phyloP scores from a whole-genome alignment of 2,888 invertebrate genomes.

The Drosophila pegasa region DNA sequence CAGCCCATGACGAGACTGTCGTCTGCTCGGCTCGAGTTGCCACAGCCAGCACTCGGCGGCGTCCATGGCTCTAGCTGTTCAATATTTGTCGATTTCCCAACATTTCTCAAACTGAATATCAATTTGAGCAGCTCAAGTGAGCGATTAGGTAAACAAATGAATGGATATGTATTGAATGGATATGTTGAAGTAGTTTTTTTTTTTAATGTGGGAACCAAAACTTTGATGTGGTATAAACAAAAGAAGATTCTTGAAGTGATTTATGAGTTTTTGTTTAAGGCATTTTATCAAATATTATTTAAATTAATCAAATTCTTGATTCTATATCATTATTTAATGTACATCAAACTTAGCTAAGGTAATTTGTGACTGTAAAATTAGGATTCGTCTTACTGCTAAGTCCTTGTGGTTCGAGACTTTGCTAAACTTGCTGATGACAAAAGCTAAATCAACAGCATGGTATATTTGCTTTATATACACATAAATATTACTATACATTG shows the following conservation, averaged over 20 bases:
- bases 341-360: not conserved
- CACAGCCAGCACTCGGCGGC: constrained; percentile 14
- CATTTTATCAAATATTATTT: not conserved
- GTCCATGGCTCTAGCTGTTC: constrained; percentile 4
- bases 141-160: constrained; percentile 10
- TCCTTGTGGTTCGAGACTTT: not conserved
- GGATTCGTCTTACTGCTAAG: not conserved
- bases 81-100: constrained; percentile 21
- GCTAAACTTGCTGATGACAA: not conserved
- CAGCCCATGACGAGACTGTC: constrained; percentile 38
- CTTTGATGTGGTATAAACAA: not conserved
- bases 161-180: not conserved
- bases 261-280: not conserved
- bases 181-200: not conserved
- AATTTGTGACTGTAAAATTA: not conserved
- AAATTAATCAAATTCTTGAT: not conserved
- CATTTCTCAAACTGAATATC: constrained; percentile 10
- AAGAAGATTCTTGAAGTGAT: not conserved
- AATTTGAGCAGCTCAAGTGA: not conserved
- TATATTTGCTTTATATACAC: not conserved
- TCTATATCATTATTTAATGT: not conserved
- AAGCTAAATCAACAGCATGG: not conserved
- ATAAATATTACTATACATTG: not conserved
- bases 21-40: constrained; percentile 24
- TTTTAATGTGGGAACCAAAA: not conserved